Evolutionary conservation across 2,113 vertebrate genomes (phyloP), one percentile per base, ranked within the genome.

Genomic region (Tetrax tetrax): DNA sequence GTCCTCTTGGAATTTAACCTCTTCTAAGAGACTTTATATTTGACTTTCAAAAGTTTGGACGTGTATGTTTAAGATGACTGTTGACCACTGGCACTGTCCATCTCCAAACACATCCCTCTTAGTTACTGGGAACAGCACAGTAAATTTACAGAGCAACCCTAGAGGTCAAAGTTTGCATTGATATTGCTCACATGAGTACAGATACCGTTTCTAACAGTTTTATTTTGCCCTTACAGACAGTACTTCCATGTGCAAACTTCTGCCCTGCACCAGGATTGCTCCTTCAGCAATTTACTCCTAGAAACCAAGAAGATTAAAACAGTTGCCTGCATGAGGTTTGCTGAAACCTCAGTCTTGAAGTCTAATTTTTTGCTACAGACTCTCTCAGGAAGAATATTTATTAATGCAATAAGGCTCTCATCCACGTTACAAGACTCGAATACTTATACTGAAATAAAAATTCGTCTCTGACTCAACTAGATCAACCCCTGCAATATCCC

Each of bases 11-110:
- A 71, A 29, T 87, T 81, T 54, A 72, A 37, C 7, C 8, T 77
- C 21, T 83, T 69, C 17, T 61, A 60, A 69, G 20, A 80, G 9
- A 74, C 2, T 75, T 74, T 16, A 14, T 14, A 13, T 25, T 64
- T 48, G 33, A 65, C 37, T 60, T 83, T 22, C 19, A 37, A 12
- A 84, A 66, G 15, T 14, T 35, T 35, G 43, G 60, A 64, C 8
- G 2, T 0, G 8, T 0, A 0, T 9, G 12, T 72, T 72, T 19
- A 48, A 71, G 35, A 8, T 27, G 13, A 20, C 25, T 45, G 16
- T 43, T 0, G 0, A 29, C 10, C 33, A 53, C 64, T 41, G 41
- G 6, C 65, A 61, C 19, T 24, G 24, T 53, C 23, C 38, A 28
- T 60, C 60, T 64, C 69, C 81, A 51, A 50, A 57, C 28, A 29